A percentile compares a stretch with the other conserved stretches of the same genome.
These are phyloP conservation scores for Drosophila nigritarsus DNA, from an alignment of 2,888 invertebrate genomes.

Conservation along the genomic window DNA sequence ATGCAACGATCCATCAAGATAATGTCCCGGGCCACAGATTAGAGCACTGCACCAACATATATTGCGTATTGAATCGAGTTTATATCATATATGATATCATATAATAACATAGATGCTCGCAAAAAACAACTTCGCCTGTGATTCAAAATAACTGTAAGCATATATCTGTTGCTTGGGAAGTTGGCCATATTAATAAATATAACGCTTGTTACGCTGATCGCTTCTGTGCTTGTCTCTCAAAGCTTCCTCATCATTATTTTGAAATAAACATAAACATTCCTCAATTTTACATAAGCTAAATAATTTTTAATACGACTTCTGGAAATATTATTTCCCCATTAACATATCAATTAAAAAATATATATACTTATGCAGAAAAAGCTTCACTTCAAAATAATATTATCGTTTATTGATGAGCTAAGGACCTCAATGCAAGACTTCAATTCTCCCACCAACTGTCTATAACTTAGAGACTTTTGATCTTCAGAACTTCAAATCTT, in stretches of 20 bases:
- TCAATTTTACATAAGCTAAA: background rate
- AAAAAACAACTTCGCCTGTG: background rate
- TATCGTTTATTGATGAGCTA: background rate
- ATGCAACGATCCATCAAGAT: conserved; percentile 73
- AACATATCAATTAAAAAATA: background rate
- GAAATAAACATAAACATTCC: background rate
- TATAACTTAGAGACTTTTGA: background rate
- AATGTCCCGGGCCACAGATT: conserved; percentile 41
- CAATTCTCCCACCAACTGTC: background rate
- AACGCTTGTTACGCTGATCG: background rate
- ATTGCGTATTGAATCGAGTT: background rate
- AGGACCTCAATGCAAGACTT: too few relatives aligned
- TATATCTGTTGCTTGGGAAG: background rate
- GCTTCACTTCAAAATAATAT: background rate
- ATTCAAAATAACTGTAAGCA: background rate
- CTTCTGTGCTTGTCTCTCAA: background rate
- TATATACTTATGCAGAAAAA: background rate
- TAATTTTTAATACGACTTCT: too few relatives aligned
- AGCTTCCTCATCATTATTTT: background rate
- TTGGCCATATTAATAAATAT: background rate
- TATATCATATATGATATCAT: conserved; percentile 8
- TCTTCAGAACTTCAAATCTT: background rate
- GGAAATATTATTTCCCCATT: background rate
- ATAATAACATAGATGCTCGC: background rate
- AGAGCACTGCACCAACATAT: background rate